Evolutionary conservation across 2,113 vertebrate genomes (phyloP).

Genomic region (Aramus guarauna): DNA sequence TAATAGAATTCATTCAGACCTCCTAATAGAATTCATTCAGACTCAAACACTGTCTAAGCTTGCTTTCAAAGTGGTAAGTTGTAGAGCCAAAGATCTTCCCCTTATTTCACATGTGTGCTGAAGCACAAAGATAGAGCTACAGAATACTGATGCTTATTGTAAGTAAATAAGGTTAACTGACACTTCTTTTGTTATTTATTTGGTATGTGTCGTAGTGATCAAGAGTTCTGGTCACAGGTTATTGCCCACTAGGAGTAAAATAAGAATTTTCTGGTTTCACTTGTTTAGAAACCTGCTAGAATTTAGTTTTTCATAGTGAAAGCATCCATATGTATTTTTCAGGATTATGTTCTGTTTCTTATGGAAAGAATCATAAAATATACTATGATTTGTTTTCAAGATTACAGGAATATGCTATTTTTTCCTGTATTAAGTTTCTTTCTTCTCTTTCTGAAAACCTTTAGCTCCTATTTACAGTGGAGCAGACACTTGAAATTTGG

Average conservation of each 20-base stretch:
- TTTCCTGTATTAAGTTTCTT: not conserved
- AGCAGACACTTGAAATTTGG: not conserved
- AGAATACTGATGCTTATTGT: not conserved
- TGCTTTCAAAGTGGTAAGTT: not conserved
- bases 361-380: not conserved
- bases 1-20: not conserved
- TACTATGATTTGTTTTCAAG: not conserved
- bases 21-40: not conserved
- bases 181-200: not conserved
- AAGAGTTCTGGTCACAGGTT: not conserved
- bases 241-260: not conserved
- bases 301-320: not conserved
- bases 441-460: not conserved
- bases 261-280: not conserved
- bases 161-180: not conserved
- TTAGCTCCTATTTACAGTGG: not conserved
- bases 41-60: not conserved
- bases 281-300: not conserved
- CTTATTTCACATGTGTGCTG: not conserved
- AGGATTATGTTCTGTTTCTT: not conserved
- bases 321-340: not conserved
- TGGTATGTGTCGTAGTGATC: not conserved
- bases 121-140: not conserved
- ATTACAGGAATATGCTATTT: not conserved
- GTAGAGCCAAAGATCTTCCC: not conserved